Evolutionary conservation across 2,888 invertebrate species (phyloP).

Genomic region (Chromoteleia sp.): DNA sequence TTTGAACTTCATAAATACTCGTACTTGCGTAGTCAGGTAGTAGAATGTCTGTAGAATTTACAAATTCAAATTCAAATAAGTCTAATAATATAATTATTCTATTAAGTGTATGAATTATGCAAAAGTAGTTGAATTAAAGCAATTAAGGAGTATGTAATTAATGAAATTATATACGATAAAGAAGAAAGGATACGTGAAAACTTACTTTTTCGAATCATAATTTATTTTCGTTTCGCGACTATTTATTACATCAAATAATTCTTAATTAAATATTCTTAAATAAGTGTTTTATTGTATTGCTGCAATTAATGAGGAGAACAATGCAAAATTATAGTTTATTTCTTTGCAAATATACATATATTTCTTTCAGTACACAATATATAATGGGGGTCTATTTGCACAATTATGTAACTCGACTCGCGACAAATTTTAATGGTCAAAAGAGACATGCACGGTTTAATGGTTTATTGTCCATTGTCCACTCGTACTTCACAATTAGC

Average conservation of each 20-base stretch:
- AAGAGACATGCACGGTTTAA: slow-evolving; percentile 55
- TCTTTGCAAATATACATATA: background rate
- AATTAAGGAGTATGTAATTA: slow-evolving; percentile 8
- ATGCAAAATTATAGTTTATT: background rate
- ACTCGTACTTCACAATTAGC: slow-evolving; percentile 47
- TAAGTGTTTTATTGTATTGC: too few species aligned
- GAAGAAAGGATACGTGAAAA: background rate
- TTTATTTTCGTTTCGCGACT: too few species aligned
- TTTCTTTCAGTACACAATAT: slow-evolving; percentile 9
- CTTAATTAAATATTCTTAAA: too few species aligned
- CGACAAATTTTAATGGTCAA: slow-evolving; percentile 52
- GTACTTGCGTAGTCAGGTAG: too few species aligned
- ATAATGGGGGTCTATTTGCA: slow-evolving; percentile 28
- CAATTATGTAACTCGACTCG: slow-evolving; percentile 65
- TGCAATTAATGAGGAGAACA: too few species aligned
- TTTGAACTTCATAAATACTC: too few species aligned
- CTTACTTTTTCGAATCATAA: background rate
- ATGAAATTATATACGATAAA: background rate
- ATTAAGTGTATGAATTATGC: slow-evolving; percentile 11
- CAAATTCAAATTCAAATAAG: slow-evolving; percentile 4
- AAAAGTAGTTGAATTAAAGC: background rate
- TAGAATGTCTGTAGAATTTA: background rate
- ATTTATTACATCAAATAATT: too few species aligned
- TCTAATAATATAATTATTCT: slow-evolving; percentile 1
- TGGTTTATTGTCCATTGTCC: slow-evolving; percentile 66